Conservation (phyloP, 2,113 vertebrate genomes). For the Aphyosemion australe region DNA sequence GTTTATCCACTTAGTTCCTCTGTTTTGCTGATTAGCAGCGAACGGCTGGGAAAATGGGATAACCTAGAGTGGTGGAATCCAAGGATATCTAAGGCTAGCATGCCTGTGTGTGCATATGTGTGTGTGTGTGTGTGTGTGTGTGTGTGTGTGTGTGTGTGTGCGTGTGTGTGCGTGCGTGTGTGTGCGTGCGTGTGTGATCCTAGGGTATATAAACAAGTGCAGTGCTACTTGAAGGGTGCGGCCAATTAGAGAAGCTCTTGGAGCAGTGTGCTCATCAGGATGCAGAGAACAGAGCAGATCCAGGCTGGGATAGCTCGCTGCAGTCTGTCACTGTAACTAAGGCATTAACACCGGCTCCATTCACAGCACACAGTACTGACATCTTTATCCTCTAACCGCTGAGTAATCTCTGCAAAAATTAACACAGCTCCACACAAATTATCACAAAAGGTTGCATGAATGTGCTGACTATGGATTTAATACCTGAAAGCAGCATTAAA, state of each 20-base stretch:
- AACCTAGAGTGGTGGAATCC: constrained; percentile 59
- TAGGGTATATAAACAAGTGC: constrained; percentile 52
- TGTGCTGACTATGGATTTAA: background rate
- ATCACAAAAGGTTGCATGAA: no score
- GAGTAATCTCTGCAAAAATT: constrained; percentile 1
- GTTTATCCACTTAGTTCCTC: constrained; percentile 67
- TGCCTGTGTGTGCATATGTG: constrained; percentile 3
- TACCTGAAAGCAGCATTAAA: background rate
- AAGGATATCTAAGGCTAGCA: constrained; percentile 60
- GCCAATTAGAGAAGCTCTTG: constrained; percentile 68
- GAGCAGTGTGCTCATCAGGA: constrained; percentile 61
- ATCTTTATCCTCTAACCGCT: constrained; percentile 32
- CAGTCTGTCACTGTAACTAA: constrained; percentile 48
- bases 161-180: background rate
- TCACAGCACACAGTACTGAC: constrained; percentile 25
- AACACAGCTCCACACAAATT: constrained; percentile 4
- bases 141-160: background rate
- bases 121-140: constrained; percentile 19
- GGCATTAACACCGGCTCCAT: constrained; percentile 22
- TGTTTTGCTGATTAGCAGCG: constrained; percentile 60
- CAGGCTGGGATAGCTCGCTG: constrained; percentile 48
- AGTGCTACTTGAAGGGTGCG: constrained; percentile 47
- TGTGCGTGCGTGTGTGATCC: background rate
- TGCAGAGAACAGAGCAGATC: constrained; percentile 59
- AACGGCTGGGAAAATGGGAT: constrained; percentile 53